Percentiles rank a stretch among this genome's conserved stretches.
These are phyloP conservation scores for Cinclus mexicanus DNA, from an alignment of 2,113 vertebrate species.

Conservation along the genomic window DNA sequence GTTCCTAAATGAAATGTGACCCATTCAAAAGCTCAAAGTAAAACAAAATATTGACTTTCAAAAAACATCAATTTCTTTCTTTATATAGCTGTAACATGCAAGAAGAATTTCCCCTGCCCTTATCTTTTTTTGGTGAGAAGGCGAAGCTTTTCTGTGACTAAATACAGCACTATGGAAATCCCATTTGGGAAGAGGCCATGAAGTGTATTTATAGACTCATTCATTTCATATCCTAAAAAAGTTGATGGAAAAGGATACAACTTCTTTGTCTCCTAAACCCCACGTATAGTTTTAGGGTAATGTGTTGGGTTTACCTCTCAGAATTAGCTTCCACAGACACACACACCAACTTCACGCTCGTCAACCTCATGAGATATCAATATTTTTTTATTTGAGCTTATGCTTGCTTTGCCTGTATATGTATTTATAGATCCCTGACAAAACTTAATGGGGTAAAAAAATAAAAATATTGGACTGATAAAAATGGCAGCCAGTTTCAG, in stretches of 20 bases:
- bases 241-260: not conserved
- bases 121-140: not conserved
- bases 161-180: not conserved
- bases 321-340: not conserved
- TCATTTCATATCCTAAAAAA: not conserved
- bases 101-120: not conserved
- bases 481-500: not conserved
- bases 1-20: conserved; percentile 77
- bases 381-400: not conserved
- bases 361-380: not conserved
- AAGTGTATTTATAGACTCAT: not conserved
- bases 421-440: not conserved
- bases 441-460: not conserved
- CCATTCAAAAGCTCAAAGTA: conserved; percentile 62
- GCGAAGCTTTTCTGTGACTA: not conserved
- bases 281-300: not conserved
- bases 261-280: not conserved
- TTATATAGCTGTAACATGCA: not conserved
- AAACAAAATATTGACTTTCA: conserved; percentile 39
- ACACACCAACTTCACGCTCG: accelerated
- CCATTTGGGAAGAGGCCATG: not conserved
- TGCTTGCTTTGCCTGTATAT: not conserved
- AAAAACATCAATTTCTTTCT: conserved; percentile 14
- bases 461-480: not conserved
- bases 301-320: not conserved